These are phyloP conservation scores for Drosophila orosa DNA, from an alignment of 1,140 invertebrate genomes.

Conservation along the genomic window DNA sequence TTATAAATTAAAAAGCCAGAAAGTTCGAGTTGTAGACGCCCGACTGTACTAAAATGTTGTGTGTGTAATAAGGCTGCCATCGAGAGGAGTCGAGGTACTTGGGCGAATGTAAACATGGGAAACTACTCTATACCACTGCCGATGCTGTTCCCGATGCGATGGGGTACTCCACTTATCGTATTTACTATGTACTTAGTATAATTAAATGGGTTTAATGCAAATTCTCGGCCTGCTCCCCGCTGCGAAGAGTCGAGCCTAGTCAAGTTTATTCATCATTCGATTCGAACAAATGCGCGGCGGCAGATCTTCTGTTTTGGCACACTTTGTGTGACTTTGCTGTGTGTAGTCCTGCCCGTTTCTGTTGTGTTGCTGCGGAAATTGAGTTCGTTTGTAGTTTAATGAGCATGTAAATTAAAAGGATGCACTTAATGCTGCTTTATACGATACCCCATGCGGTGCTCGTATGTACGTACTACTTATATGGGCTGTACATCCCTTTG, in stretches of 20 bases:
- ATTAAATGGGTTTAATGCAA: slow-evolving; percentile 81
- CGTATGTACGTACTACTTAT: slow-evolving; percentile 5
- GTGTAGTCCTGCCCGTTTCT: slow-evolving; percentile 14
- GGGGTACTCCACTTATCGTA: slow-evolving; percentile 56
- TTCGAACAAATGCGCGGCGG: slow-evolving; percentile 39
- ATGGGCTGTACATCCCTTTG: slow-evolving; percentile 23
- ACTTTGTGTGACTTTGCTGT: slow-evolving; percentile 42
- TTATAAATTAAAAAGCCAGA: background rate
- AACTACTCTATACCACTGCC: slow-evolving; percentile 32
- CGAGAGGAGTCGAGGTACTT: slow-evolving; percentile 39
- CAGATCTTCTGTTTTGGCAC: slow-evolving; percentile 39
- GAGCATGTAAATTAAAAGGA: slow-evolving; percentile 78
- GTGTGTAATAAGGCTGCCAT: slow-evolving; percentile 50
- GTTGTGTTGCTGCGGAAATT: slow-evolving; percentile 56
- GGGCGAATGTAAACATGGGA: slow-evolving; percentile 55
- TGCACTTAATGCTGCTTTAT: slow-evolving; percentile 68
- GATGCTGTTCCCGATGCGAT: slow-evolving; percentile 20
- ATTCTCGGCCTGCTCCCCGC: slow-evolving; percentile 33
- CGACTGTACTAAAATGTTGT: slow-evolving; percentile 24
- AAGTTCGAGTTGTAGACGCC: background rate
- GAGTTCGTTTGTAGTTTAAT: slow-evolving; percentile 74
- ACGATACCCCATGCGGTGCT: slow-evolving; percentile 8
- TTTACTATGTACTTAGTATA: slow-evolving; percentile 83
- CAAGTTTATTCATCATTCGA: slow-evolving; percentile 65
- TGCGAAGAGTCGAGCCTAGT: slow-evolving; percentile 2